A percentile compares a stretch with the other conserved stretches of the same genome.
Conservation (phyloP, 1,140 invertebrate genomes). For the Trichonephila clavipes region DNA sequence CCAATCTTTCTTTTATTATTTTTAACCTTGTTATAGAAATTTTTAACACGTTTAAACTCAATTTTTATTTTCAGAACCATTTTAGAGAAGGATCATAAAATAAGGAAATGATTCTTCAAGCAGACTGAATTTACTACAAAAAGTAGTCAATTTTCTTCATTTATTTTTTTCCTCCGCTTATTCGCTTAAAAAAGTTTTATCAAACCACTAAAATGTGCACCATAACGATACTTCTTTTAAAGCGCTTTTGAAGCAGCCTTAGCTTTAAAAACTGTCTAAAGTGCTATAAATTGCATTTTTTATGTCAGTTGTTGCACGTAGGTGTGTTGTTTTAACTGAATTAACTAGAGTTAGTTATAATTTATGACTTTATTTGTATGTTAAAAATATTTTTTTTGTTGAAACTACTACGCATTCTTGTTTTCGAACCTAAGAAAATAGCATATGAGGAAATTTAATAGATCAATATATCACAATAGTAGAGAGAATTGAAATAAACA, state of each 20-base stretch:
- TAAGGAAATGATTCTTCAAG: background rate
- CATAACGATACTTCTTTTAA: background rate
- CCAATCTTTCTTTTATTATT: background rate
- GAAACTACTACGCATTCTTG: no score
- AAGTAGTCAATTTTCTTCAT: background rate
- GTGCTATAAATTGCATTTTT: background rate
- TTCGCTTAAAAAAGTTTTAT: background rate
- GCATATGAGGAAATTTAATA: no score
- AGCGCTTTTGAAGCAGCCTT: no score
- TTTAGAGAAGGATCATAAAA: background rate
- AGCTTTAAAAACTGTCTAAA: background rate
- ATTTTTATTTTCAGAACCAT: background rate
- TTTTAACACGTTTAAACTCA: background rate
- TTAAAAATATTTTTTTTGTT: no score
- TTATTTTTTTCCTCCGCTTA: background rate
- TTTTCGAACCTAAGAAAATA: no score
- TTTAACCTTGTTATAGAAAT: background rate
- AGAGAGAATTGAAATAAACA: no score
- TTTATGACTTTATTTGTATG: background rate
- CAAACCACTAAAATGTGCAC: background rate
- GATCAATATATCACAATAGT: no score
- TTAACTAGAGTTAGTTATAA: background rate
- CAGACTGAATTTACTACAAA: background rate
- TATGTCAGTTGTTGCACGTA: background rate
- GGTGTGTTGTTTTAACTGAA: background rate